Evolutionary conservation across 2,797 vertebrate species (phyloP).

Genomic region (Threskiornis aethiopicus): DNA sequence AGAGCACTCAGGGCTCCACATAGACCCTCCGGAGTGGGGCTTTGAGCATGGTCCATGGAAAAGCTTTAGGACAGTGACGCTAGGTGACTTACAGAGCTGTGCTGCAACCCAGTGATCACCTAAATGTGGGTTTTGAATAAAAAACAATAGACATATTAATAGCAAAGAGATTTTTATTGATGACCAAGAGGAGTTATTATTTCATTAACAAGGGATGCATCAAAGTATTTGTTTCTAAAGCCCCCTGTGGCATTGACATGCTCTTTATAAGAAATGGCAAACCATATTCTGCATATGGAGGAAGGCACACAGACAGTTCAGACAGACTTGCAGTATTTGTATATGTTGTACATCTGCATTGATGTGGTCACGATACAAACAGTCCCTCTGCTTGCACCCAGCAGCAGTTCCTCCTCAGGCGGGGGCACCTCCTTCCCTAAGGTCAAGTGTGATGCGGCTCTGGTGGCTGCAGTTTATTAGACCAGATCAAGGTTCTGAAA

Average conservation of each 20-base stretch:
- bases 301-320: too few species aligned
- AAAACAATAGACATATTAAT: background rate
- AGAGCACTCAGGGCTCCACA: background rate
- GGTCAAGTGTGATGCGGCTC: background rate
- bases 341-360: accelerated
- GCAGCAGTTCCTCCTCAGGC: accelerated
- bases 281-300: background rate
- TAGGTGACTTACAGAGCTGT: background rate
- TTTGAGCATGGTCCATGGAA: background rate
- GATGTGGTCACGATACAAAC: background rate
- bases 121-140: background rate
- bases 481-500: background rate
- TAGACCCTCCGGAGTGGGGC: too few species aligned
- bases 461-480: background rate
- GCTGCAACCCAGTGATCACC: background rate
- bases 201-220: background rate
- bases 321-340: too few species aligned
- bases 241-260: too few species aligned
- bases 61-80: background rate
- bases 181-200: background rate
- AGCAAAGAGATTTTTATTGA: background rate
- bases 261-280: background rate
- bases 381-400: background rate
- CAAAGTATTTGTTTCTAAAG: background rate
- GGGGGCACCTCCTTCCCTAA: background rate